Conservation (phyloP, 2,113 vertebrate species). For the Ophiodon elongatus region DNA sequence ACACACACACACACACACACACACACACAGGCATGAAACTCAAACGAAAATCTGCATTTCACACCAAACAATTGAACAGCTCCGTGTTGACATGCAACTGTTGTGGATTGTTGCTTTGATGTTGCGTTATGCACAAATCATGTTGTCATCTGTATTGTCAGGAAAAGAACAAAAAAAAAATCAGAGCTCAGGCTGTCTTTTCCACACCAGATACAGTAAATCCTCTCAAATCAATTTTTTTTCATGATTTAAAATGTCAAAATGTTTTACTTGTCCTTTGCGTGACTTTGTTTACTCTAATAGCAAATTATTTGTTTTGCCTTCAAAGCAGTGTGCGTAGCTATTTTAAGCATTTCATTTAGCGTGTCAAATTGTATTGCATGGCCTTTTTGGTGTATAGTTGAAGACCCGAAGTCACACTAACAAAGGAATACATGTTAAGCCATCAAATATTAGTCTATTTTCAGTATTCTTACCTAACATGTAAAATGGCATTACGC, state of each 20-base stretch:
- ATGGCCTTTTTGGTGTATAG: slow-evolving; percentile 47
- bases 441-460: slow-evolving; percentile 59
- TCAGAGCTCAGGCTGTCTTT: slow-evolving; percentile 46
- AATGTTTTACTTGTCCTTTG: slow-evolving; percentile 67
- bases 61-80: slow-evolving; percentile 42
- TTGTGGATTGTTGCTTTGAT: slow-evolving; percentile 69
- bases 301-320: slow-evolving; percentile 55
- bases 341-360: slow-evolving; percentile 74
- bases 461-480: slow-evolving; percentile 56
- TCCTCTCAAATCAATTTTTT: slow-evolving; percentile 70
- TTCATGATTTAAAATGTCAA: slow-evolving; percentile 58
- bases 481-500: slow-evolving; percentile 51
- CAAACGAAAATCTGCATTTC: slow-evolving; percentile 42
- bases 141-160: slow-evolving; percentile 57
- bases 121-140: slow-evolving; percentile 60
- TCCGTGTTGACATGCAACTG: slow-evolving; percentile 46
- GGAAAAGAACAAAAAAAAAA: slow-evolving; percentile 33
- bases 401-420: slow-evolving; percentile 46
- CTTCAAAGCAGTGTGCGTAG: slow-evolving; percentile 53
- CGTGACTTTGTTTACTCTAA: slow-evolving; percentile 64
- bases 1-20: slow-evolving; percentile 9
- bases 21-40: slow-evolving; percentile 11
- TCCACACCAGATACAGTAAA: slow-evolving; percentile 34
- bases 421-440: slow-evolving; percentile 61
- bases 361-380: slow-evolving; percentile 75